Conservation (phyloP, 2,113 vertebrate species). For the Polypterus bichir region DNA sequence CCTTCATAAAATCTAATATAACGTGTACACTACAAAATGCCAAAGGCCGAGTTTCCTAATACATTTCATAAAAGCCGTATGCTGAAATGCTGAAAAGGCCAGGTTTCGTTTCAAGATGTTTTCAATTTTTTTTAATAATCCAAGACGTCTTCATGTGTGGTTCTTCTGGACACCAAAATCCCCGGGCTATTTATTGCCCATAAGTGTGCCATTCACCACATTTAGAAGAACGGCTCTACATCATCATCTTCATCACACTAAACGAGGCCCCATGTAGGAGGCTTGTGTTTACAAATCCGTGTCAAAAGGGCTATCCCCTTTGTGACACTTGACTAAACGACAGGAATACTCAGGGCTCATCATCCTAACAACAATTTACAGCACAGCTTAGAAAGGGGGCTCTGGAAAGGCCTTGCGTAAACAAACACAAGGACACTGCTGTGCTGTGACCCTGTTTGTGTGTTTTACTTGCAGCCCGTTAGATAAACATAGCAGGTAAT, state of each 20-base stretch:
- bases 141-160: conserved; percentile 5
- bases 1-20: neutral
- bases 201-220: neutral
- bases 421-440: conserved; percentile 27
- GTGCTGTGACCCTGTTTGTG: conserved; percentile 32
- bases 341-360: conserved; percentile 13
- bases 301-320: conserved; percentile 23
- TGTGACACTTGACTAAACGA: conserved; percentile 13
- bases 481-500: conserved; percentile 34
- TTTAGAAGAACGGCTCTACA: neutral
- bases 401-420: conserved; percentile 24
- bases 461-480: conserved; percentile 36
- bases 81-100: neutral
- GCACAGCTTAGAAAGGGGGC: conserved; percentile 17
- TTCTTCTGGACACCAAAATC: neutral
- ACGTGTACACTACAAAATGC: neutral
- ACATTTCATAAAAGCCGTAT: neutral
- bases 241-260: conserved; percentile 5
- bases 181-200: neutral
- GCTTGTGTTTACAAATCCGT: conserved; percentile 8
- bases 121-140: neutral
- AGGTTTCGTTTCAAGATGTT: conserved; percentile 2
- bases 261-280: conserved; percentile 15
- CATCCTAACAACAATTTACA: conserved; percentile 25
- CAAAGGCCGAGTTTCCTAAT: neutral